These are phyloP conservation scores for Equus quagga DNA, from an alignment of 2,113 vertebrate species.

Conservation along the genomic window DNA sequence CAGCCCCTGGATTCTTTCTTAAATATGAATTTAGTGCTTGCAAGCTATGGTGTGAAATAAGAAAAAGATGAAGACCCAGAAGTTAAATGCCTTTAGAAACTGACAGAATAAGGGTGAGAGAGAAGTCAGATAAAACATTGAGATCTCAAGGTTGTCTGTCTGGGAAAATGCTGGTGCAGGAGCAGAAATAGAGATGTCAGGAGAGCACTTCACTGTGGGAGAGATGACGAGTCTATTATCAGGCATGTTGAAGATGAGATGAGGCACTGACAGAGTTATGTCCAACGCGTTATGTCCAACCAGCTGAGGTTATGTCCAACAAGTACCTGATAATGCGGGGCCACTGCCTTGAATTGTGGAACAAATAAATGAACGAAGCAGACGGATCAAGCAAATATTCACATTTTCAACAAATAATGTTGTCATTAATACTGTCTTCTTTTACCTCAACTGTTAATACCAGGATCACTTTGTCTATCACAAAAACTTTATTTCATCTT, in stretches of 20 bases:
- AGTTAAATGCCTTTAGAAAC: neutral
- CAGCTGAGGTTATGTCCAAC: too few species aligned
- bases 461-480: neutral
- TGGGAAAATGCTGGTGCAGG: accelerated
- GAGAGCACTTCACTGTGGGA: neutral
- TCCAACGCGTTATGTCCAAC: too few species aligned
- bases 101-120: neutral
- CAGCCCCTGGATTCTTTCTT: neutral
- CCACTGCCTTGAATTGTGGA: neutral
- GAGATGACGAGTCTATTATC: neutral
- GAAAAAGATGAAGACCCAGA: neutral
- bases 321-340: neutral
- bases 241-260: neutral
- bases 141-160: neutral
- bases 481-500: neutral
- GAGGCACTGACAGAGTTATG: neutral
- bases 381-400: neutral
- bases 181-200: neutral
- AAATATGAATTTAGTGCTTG: neutral
- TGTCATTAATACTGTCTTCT: neutral
- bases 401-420: neutral
- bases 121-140: neutral
- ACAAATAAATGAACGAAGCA: neutral
- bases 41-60: neutral
- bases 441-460: neutral